Conservation (phyloP, 2,113 vertebrate genomes). For the Gracilinanus agilis region DNA sequence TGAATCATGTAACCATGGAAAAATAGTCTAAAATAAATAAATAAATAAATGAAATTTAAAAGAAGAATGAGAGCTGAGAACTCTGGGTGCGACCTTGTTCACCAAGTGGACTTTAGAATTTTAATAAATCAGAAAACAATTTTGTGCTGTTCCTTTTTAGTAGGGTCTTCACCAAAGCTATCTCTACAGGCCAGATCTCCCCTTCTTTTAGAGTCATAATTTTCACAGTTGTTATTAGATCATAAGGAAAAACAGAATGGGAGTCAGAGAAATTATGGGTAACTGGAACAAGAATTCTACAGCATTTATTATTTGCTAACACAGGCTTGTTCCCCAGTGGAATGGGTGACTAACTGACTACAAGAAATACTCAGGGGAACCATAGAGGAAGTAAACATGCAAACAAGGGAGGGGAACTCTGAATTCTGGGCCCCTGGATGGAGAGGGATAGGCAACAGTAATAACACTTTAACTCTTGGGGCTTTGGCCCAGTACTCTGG, state of each 20-base stretch:
- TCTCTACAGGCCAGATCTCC: background rate
- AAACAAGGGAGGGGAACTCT: background rate
- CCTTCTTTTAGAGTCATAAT: background rate
- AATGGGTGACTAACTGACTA: background rate
- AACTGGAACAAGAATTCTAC: background rate
- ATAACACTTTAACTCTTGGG: background rate
- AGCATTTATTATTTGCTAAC: background rate
- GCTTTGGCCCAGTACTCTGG: background rate
- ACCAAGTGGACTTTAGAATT: background rate
- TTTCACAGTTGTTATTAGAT: background rate
- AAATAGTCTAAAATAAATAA: no score
- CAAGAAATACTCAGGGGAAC: background rate
- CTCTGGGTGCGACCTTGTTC: background rate
- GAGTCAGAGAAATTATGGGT: background rate
- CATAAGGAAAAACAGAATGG: background rate
- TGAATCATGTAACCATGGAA: no score
- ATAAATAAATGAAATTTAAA: no score
- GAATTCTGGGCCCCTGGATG: background rate
- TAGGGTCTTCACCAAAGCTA: background rate
- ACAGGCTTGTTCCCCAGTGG: background rate
- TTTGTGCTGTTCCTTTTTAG: background rate
- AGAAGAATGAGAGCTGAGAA: background rate
- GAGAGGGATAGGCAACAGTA: background rate
- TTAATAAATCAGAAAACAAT: background rate
- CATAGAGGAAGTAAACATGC: background rate